Evolutionary conservation across 2,888 invertebrate species (phyloP), one percentile per base, ranked within the genome.

Genomic region (Epistrophe grossulariae): DNA sequence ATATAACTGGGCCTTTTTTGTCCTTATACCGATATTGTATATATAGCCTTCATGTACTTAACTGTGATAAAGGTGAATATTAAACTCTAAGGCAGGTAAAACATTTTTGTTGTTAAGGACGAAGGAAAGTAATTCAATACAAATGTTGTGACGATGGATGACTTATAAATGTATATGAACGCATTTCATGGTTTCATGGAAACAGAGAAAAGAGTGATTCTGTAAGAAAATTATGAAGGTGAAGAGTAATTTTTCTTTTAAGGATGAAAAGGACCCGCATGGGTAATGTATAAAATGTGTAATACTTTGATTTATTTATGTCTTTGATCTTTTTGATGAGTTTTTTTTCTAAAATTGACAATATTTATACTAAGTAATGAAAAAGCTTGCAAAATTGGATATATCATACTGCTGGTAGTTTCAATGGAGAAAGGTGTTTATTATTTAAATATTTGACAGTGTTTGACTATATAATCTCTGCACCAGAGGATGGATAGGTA

Each of bases 121-220:
- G 64, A 43, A 64, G 28, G 45, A 48, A 57, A 57, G 64, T 81
- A 72, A 79, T 64, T 79, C 62, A 62, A 70, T 70, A 81, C 68
- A 50, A 31, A 45, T 17, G 31, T 64, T 45, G 45, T 48, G n/a
- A 17, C 31, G 24, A n/a, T 64, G 17, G 17, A 43, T 45, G 43
- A 24, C 40, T 40, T 40, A 40, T 13, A 40, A 60, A 40, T 40
- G 60, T 38, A 24, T 43, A 24, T 43, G 40, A 59, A 38, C 35
- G 17, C 38, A 19, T 35, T 59, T 38, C n/a, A 59, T 38, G 59
- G 17, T 59, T 59, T 59, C 59, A 17, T 35, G 11, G 11, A 1
- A 59, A 59, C 35, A 10, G 35, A 9, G 17, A 35, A 17, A 35
- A 2, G 38, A 59, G 59, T 38, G 38, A 59, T 38, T 59, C 17